A percentile compares a stretch with the other conserved stretches of the same genome.
Conservation (phyloP, 2,113 vertebrate genomes). For the Piaya cayana region DNA sequence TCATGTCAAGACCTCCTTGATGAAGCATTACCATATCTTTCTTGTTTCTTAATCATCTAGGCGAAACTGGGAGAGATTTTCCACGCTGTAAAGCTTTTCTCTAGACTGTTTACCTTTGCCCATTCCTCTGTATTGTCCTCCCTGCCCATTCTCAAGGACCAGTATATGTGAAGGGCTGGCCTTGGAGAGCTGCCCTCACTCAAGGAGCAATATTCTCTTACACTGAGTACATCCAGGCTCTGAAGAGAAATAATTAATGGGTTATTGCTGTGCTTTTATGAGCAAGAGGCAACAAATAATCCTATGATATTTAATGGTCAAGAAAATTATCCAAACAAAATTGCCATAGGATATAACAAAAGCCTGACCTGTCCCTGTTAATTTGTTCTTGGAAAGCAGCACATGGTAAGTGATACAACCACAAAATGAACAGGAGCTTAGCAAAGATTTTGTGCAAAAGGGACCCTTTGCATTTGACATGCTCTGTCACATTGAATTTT, state of each 20-base stretch:
- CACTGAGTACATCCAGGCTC: neutral
- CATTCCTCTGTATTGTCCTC: neutral
- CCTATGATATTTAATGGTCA: neutral
- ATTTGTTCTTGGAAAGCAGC: conserved; percentile 15
- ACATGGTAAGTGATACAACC: neutral
- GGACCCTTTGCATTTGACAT: conserved; percentile 54
- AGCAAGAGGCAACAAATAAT: neutral
- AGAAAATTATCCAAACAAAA: neutral
- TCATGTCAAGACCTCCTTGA: neutral
- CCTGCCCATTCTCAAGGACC: neutral
- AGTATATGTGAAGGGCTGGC: neutral
- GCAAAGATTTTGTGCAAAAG: conserved; percentile 13
- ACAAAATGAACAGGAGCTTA: conserved; percentile 11
- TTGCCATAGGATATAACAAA: neutral
- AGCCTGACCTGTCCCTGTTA: neutral
- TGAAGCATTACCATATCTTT: neutral
- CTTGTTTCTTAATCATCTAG: neutral
- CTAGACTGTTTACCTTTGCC: neutral
- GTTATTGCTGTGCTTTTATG: neutral
- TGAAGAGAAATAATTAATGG: neutral
- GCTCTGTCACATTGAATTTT: conserved; percentile 64
- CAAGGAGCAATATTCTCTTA: neutral
- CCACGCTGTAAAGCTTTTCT: neutral
- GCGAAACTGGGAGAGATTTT: neutral
- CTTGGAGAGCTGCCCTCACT: neutral